A percentile compares a stretch with the other conserved stretches of the same genome.
Conservation (phyloP, 2,797 vertebrate species). For the Echeneis naucrates region DNA sequence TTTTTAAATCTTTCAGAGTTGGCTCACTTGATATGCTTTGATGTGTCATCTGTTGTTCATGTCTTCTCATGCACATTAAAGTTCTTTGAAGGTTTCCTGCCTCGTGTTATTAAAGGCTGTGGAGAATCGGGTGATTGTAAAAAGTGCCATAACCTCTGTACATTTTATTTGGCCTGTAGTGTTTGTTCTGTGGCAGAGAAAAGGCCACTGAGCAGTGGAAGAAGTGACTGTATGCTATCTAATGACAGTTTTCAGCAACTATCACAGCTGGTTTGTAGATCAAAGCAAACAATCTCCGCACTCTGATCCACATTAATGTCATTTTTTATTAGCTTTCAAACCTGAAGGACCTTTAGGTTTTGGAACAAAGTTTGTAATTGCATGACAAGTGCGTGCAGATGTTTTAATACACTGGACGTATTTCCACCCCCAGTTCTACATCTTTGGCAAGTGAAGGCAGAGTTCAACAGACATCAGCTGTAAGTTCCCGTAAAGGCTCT, state of each 20-base stretch:
- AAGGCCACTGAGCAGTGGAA: neutral
- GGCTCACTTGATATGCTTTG: slow-evolving; percentile 50
- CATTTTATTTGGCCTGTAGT: neutral
- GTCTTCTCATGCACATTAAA: slow-evolving; percentile 74
- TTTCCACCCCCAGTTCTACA: neutral
- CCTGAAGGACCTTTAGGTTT: neutral
- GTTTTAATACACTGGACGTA: neutral
- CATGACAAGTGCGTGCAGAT: neutral
- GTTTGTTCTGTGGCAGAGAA: neutral
- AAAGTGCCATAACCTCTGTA: neutral
- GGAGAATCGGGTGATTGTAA: neutral
- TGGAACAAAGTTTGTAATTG: neutral
- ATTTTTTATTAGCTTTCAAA: neutral
- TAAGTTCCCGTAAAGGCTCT: too few species aligned
- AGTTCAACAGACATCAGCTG: neutral
- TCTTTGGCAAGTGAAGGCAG: neutral
- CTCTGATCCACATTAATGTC: neutral
- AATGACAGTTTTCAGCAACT: slow-evolving; percentile 5
- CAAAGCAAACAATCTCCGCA: neutral
- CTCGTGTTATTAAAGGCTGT: slow-evolving; percentile 25
- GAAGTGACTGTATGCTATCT: neutral
- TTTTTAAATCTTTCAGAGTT: slow-evolving; percentile 41
- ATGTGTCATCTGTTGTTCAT: slow-evolving; percentile 55
- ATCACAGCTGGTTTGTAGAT: neutral
- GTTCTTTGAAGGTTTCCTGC: slow-evolving; percentile 56